Base-by-base conservation (phyloP, 2,888 invertebrate species). In the Eristalis tenax region DNA sequence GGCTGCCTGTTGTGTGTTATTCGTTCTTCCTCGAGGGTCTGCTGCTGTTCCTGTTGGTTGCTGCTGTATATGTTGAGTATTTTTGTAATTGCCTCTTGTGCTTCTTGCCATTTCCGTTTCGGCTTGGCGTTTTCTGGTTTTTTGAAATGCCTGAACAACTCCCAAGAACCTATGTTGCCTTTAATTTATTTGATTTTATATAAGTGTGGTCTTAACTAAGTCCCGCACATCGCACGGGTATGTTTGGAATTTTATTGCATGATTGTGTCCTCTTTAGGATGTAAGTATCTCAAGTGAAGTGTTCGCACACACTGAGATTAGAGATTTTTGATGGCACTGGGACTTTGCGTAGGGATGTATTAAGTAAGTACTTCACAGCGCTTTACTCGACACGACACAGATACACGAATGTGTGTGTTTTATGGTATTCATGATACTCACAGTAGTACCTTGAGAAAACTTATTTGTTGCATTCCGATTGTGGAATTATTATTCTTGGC, bases 171-270 rank as follows among this genome's bases (percentile, higher is more conserved):
- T 63, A 76, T 87, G 83, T 83, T 87, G 40, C n/a, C 71, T 76
- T 59, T 80, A 87, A 87, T 87, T 87, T 87, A 83, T 87, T 87
- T 87, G 87, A 73, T 83, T 87, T 83, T 68, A 73, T 76, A 70
- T 75, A 79, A 83, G 83, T 83, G 79, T 70, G 78, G 83, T 83
- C 69, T 83, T 74, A 74, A 59, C 74, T 83, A 74, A 78, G 83
- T 75, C 69, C 26, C 79, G 32, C 79, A 82, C 78, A 78, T 75
- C 71, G 69, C 71, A 69, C 50, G 64, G 66, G 83, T 80, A 76
- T 87, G 83, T 65, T 83, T 73, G 83, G 79, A 64, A 71, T 79
- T 83, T 74, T 83, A 65, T 83, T 68, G 68, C 75, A 66, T 73
- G 68, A 83, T 73, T 83, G 83, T 83, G 70, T 79, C 13, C 59